phyloP scores from a whole-genome alignment of 2,113 vertebrate species.

The Muscicapa adusta region DNA sequence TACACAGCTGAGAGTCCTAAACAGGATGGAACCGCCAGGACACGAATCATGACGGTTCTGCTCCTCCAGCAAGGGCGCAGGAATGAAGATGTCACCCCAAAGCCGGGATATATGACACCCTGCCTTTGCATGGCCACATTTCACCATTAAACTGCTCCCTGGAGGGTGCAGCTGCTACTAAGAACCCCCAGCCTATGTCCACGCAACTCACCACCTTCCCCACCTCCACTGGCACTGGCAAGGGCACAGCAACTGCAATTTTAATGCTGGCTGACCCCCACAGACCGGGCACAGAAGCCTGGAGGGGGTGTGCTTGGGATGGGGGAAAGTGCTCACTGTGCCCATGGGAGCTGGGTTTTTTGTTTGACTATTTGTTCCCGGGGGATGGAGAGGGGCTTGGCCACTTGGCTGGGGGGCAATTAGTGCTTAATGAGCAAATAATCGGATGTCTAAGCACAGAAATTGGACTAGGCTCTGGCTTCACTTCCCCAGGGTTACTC shows the following conservation, averaged over 20 bases:
- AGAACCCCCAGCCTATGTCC: neutral
- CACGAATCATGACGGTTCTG: neutral
- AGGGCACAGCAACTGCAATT: neutral
- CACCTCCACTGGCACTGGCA: accelerated
- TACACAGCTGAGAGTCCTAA: accelerated
- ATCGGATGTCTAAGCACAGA: neutral
- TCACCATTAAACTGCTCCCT: neutral
- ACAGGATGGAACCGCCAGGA: accelerated
- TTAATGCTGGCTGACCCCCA: neutral
- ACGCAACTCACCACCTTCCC: neutral
- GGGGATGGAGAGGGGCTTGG: accelerated
- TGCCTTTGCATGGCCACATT: neutral
- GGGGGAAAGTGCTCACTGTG: accelerated
- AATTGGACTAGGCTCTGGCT: accelerated
- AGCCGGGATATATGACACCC: neutral
- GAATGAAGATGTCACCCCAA: neutral
- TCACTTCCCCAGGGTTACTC: neutral
- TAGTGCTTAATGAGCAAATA: neutral
- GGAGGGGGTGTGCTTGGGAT: accelerated
- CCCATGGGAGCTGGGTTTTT: neutral
- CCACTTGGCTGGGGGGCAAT: neutral
- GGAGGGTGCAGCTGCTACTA: neutral
- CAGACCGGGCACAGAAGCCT: accelerated
- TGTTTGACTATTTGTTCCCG: neutral
- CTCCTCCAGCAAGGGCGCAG: accelerated